Evolutionary conservation across 2,113 vertebrate species (phyloP), one percentile per base, ranked within the genome.

Genomic region (Noturus placidus): DNA sequence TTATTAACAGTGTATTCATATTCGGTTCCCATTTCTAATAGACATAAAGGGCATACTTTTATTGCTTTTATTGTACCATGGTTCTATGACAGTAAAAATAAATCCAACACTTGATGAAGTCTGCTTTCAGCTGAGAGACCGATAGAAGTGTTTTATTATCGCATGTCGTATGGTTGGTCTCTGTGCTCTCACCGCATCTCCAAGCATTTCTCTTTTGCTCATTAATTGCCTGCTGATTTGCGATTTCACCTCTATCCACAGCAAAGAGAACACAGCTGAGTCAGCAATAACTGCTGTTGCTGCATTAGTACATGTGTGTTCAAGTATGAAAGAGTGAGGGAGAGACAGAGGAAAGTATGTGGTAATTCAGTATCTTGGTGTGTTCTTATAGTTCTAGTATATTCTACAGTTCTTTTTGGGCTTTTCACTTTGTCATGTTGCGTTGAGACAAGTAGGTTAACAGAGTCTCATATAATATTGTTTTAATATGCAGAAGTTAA

Each of bases 231-330:
- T 63, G 56, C 70, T 86, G 83, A 82, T 76, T 80, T 77, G 30
- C 8, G 56, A 74, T 83, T 81, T 59, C 50, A 65, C 57, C 33
- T 52, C 69, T 88, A 79, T 83, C 57, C 69, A 30, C 70, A 50
- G 65, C 67, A 35, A 22, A 65, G 42, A 54, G 89, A 59, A 70
- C 69, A 87, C 72, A 65, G 72, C 89, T 86, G 83, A 89, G 69
- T 89, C 86, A 87, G 86, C 83, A 78, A 27, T 63, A 85, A 69
- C 86, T 63, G 30, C 81, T 87, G 33, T 80, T 63, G 63, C 72
- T 82, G 38, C 15, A 4, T 87, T 78, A 69, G 54, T 63, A 33
- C 25, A 35, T 59, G 33, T 80, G 65, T 80, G 63, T 88, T 65
- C 20, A 65, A 38, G 27, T 86, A 25, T 86, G 42, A 52, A 79